Conservation (phyloP, 1,140 invertebrate species). For the Sminthurides bifidus region DNA sequence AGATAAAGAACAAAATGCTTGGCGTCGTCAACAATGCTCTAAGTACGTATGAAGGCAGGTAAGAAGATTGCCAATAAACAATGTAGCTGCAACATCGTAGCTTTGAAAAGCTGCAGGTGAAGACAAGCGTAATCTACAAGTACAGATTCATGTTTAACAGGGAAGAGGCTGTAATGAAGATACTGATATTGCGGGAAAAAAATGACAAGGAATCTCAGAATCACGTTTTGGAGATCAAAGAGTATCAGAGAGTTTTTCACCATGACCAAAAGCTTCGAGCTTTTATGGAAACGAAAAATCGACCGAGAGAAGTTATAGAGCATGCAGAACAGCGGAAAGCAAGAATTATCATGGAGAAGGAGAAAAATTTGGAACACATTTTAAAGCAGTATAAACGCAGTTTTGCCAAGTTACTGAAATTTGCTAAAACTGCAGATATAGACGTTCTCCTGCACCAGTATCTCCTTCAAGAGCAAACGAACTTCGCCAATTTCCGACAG, state of each 20-base stretch:
- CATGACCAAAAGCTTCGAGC: constrained; percentile 23
- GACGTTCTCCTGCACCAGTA: constrained; percentile 16
- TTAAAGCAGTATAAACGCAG: constrained; percentile 20
- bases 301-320: constrained; percentile 14
- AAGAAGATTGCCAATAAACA: not conserved
- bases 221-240: constrained; percentile 29
- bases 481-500: constrained; percentile 24
- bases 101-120: not conserved
- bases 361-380: constrained; percentile 16
- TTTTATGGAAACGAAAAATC: constrained; percentile 19
- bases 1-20: constrained; percentile 21
- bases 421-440: constrained; percentile 16
- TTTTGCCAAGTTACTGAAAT: constrained; percentile 15
- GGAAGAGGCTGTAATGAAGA: constrained; percentile 23
- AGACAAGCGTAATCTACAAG: no score
- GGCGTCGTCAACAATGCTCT: constrained; percentile 21
- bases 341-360: constrained; percentile 7
- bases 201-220: constrained; percentile 28
- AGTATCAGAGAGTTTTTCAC: constrained; percentile 21
- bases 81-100: not conserved
- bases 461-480: constrained; percentile 15
- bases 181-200: constrained; percentile 17
- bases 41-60: constrained; percentile 22
- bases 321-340: constrained; percentile 1
- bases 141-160: no score